Base-by-base conservation (phyloP, 2,797 vertebrate species). In the Labroides dimidiatus region DNA sequence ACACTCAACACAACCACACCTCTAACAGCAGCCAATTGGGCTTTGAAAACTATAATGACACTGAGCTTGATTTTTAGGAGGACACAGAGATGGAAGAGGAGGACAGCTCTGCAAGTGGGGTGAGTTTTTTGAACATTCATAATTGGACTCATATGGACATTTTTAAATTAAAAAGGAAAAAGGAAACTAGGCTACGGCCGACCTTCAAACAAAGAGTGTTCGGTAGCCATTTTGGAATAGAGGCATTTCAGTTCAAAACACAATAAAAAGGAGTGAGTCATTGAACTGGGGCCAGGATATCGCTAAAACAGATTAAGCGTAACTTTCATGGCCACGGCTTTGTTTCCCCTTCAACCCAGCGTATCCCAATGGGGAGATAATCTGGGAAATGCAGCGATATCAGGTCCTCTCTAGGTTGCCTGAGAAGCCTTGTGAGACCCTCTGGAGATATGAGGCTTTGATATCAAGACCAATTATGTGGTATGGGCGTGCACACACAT, bases 401-500 rank as follows among this genome's bases (percentile, higher is more conserved):
- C 85, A 84, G 82, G 82, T 87, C 87, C 82, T 89, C 89, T 87
- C 82, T 82, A 82, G 85, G 87, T 87, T 89, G 88, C 87, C 77
- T 84, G 85, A 89, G 88, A 92, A 92, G 89, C 86, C 88, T 91
- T 92, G 85, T 82, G 90, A 92, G 89, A 89, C 87, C 86, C 91
- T 88, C 89, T 74, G 61, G 90, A 90, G 91, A 93, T 93, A 86
- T 91, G 87, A 87, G 77, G 83, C 91, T 93, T 92, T 93, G 92
- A 93, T 93, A 92, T 89, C 89, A 90, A 86, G 87, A 91, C 87
- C 89, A 92, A 93, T 93, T 91, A 92, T 87, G 88, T 84, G 81
- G 82, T 87, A 78, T 77, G 60, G 70, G 77, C 44, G 19, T 71
- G 53, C 78, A 60, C 59, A 42, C 53, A 39, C 19, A 36, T 58